Conservation (phyloP, 2,888 invertebrate genomes). For the Amphipyra berbera region DNA sequence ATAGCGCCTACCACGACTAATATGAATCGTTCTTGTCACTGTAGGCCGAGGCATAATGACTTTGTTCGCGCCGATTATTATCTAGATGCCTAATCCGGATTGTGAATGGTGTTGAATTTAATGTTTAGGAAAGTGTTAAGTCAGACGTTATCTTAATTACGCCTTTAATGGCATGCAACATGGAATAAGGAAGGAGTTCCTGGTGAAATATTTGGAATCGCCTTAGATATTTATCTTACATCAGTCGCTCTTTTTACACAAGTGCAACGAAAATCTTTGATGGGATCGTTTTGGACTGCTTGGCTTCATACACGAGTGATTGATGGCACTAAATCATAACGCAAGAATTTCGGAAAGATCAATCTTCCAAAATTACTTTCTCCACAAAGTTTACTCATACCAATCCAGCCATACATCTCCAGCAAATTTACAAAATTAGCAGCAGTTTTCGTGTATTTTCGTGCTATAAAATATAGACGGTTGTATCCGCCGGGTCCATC, state of each 20-base stretch:
- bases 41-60: slow-evolving; percentile 63
- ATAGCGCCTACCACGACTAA: slow-evolving; percentile 68
- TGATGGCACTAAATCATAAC: slow-evolving; percentile 12
- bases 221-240: slow-evolving; percentile 5
- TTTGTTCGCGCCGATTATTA: slow-evolving; percentile 72
- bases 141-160: slow-evolving; percentile 52
- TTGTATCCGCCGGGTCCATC: slow-evolving; percentile 80
- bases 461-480: slow-evolving; percentile 76
- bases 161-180: slow-evolving; percentile 37
- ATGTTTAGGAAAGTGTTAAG: slow-evolving; percentile 61
- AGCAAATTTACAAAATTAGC: slow-evolving; percentile 64
- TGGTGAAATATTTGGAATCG: slow-evolving; percentile 15
- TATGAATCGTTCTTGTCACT: slow-evolving; percentile 64
- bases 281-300: background rate
- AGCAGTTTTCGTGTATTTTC: slow-evolving; percentile 78
- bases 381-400: slow-evolving; percentile 23
- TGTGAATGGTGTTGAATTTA: slow-evolving; percentile 59
- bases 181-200: slow-evolving; percentile 39
- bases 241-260: background rate
- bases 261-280: background rate
- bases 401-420: slow-evolving; percentile 47
- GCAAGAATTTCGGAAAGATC: slow-evolving; percentile 12
- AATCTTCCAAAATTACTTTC: slow-evolving; percentile 33
- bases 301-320: slow-evolving; percentile 7
- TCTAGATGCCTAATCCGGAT: slow-evolving; percentile 66